Conservation (phyloP, 2,113 vertebrate species). For the Ursus arctos region DNA sequence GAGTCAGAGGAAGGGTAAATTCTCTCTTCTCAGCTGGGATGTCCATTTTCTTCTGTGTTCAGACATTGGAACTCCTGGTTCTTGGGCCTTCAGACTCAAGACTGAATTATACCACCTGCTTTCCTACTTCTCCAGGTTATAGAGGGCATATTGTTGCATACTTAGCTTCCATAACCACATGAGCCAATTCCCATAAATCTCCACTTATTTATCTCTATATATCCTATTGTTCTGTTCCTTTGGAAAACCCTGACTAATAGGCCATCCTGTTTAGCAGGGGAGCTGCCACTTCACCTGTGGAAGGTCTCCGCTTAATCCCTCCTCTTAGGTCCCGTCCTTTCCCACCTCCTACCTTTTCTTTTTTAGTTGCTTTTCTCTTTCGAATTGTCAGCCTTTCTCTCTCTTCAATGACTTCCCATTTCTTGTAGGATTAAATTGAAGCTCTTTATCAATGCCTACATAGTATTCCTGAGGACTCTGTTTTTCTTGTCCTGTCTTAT, state of each 20-base stretch:
- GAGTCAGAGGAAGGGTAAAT: not conserved
- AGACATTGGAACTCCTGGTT: not conserved
- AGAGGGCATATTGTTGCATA: not conserved
- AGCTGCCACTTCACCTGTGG: too few relatives aligned
- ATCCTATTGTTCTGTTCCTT: not conserved
- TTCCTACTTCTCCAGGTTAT: not conserved
- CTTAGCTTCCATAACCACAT: not conserved
- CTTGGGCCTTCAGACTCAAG: not conserved
- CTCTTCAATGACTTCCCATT: not conserved
- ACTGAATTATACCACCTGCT: not conserved
- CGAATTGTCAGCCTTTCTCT: not conserved
- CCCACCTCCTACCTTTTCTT: not conserved
- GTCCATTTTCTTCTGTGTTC: not conserved
- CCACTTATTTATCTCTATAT: not conserved
- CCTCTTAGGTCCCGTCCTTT: too few relatives aligned
- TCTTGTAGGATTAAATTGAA: not conserved
- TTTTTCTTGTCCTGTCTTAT: not conserved
- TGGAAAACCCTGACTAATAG: not conserved
- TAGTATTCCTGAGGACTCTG: not conserved
- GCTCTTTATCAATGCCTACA: not conserved
- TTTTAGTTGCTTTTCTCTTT: not conserved
- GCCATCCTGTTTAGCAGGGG: not conserved
- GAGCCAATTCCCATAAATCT: not conserved
- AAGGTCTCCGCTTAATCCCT: not conserved
- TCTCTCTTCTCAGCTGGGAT: not conserved